Evolutionary conservation across 2,888 invertebrate genomes (phyloP).

Genomic region (Gastracanthus pulcherrimus): DNA sequence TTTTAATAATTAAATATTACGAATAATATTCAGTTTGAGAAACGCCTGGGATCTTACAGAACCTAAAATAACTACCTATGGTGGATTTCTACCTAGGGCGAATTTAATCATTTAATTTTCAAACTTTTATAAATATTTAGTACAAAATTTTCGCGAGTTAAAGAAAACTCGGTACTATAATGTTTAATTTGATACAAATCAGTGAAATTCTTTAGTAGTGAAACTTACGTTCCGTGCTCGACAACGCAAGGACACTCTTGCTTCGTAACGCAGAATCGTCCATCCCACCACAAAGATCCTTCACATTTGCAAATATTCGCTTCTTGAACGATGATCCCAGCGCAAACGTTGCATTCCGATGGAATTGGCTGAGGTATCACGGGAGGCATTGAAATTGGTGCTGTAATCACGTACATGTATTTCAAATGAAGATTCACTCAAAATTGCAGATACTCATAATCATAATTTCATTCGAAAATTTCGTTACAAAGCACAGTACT

Average conservation of each 20-base stretch:
- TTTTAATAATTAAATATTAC: too few species aligned
- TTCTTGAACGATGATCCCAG: constrained; percentile 77
- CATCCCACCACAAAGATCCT: constrained; percentile 84
- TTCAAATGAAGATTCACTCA: too few species aligned
- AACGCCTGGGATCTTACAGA: too few species aligned
- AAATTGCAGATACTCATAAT: too few species aligned
- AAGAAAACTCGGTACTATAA: too few species aligned
- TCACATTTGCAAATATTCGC: constrained; percentile 79
- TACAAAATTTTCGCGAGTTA: too few species aligned
- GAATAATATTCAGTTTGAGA: too few species aligned
- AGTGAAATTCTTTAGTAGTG: not conserved
- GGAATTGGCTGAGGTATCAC: not conserved
- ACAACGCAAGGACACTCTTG: constrained; percentile 89
- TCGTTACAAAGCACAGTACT: constrained; percentile 59
- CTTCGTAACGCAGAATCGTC: constrained; percentile 84
- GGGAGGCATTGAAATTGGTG: not conserved
- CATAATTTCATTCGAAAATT: too few species aligned
- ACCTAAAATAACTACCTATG: too few species aligned
- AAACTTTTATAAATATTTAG: too few species aligned
- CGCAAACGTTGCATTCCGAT: constrained; percentile 79
- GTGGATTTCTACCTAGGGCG: too few species aligned
- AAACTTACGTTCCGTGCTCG: constrained; percentile 81
- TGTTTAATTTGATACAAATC: not conserved
- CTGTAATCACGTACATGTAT: not conserved
- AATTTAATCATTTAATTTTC: too few species aligned